Percentiles rank a stretch among this genome's conserved stretches.
phyloP scores from a whole-genome alignment of 1,140 invertebrate genomes.

The Monomorium pharaonis region DNA sequence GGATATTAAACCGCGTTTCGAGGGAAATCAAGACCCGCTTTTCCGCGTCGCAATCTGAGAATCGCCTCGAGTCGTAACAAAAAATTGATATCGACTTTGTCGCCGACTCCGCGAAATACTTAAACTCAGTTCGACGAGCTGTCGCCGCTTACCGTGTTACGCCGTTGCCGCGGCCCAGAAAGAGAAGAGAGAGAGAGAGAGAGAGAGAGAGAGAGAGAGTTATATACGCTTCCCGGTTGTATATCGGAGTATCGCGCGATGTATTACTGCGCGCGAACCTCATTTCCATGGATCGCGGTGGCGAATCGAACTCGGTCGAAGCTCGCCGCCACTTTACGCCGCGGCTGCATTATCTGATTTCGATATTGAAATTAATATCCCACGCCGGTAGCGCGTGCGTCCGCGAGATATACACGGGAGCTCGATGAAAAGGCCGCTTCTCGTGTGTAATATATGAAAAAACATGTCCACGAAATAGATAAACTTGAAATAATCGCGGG shows the following conservation, averaged over 20 bases:
- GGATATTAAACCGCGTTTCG: conserved; percentile 44
- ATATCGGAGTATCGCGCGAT: not conserved
- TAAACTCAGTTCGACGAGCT: not conserved
- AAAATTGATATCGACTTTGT: conserved; percentile 46
- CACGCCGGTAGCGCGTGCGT: conserved; percentile 10
- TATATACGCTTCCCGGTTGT: not conserved
- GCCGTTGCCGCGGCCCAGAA: not conserved
- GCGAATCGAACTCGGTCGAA: conserved; percentile 43
- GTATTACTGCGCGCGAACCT: conserved; percentile 30
- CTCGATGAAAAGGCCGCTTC: not conserved
- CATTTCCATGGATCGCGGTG: conserved; percentile 34
- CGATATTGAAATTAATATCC: conserved; percentile 58
- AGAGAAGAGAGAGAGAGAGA: not conserved
- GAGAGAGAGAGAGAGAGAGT: not conserved
- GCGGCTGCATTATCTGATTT: conserved; percentile 49
- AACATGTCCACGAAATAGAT: not conserved
- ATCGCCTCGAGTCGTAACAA: conserved; percentile 34
- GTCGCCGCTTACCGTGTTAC: not conserved
- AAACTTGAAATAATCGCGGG: conserved; percentile 24
- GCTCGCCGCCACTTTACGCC: conserved; percentile 29
- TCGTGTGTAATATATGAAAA: not conserved
- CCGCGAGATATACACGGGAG: conserved; percentile 15
- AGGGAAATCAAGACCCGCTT: conserved; percentile 13
- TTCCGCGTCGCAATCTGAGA: conserved; percentile 6
- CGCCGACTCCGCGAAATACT: not conserved